These are phyloP conservation scores for Strix aluco DNA, from an alignment of 2,113 vertebrate genomes.

Conservation along the genomic window DNA sequence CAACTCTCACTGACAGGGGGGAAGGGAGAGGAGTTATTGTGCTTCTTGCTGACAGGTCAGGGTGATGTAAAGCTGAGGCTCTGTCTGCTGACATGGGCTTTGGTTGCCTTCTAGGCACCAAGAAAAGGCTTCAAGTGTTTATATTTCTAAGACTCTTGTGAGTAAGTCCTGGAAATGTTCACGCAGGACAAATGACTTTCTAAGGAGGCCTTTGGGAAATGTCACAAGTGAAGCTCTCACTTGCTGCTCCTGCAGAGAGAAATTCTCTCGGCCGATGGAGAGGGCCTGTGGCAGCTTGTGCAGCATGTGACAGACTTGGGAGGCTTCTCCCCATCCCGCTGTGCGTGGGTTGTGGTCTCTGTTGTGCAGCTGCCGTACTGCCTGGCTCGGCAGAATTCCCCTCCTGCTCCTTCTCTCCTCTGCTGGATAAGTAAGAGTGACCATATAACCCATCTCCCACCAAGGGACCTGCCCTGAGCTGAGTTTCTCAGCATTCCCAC, in stretches of 20 bases:
- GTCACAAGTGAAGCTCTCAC: not conserved
- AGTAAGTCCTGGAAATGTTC: not conserved
- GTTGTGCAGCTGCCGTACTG: not conserved
- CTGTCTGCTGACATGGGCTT: not conserved
- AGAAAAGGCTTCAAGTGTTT: not conserved
- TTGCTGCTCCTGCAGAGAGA: not conserved
- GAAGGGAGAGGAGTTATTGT: not conserved
- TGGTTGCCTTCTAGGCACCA: not conserved
- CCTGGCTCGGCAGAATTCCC: not conserved
- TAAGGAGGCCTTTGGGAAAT: not conserved
- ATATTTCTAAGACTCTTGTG: not conserved
- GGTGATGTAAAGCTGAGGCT: not conserved
- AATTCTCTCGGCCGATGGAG: not conserved
- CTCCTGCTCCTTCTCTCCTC: not conserved
- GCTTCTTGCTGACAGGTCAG: not conserved
- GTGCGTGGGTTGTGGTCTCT: not conserved
- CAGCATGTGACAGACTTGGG: not conserved
- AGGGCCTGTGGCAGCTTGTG: not conserved
- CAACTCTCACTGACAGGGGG: not conserved
- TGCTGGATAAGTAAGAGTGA: not conserved
- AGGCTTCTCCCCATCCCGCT: not conserved
- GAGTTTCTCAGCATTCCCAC: not conserved
- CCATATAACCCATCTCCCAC: not conserved
- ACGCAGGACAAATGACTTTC: not conserved
- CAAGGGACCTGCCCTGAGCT: not conserved